These are phyloP conservation scores for Caiman crocodilus DNA, from an alignment of 2,797 vertebrate genomes.

Conservation along the genomic window DNA sequence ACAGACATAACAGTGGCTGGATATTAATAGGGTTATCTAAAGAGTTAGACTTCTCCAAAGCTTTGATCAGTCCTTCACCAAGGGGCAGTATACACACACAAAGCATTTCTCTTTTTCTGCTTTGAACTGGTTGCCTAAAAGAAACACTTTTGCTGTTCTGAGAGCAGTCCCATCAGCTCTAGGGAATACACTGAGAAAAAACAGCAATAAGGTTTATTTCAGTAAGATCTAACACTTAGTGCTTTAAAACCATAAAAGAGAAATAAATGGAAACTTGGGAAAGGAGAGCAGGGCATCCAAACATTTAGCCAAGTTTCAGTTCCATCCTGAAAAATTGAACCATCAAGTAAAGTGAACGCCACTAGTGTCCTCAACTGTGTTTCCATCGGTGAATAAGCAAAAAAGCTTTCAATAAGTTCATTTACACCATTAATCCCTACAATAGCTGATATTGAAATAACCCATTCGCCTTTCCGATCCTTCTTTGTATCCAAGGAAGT, in stretches of 20 bases:
- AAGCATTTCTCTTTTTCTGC: rapidly evolving
- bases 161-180: neutral
- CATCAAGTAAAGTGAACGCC: constrained; percentile 6
- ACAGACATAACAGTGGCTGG: neutral
- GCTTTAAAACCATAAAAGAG: neutral
- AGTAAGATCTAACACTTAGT: constrained; percentile 9
- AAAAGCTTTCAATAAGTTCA: neutral
- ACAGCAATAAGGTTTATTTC: neutral
- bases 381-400: neutral
- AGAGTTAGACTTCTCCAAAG: constrained; percentile 1
- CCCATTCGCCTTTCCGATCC: neutral
- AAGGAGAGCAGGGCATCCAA: neutral
- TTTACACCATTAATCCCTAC: neutral
- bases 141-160: neutral
- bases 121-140: neutral
- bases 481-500: neutral
- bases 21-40: neutral
- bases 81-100: rapidly evolving
- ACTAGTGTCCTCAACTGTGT: neutral
- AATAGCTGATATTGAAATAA: neutral
- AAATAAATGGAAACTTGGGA: constrained; percentile 7
- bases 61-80: constrained; percentile 17
- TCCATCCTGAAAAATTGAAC: neutral
- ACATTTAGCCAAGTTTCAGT: neutral
- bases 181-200: neutral